Conservation (phyloP, 2,888 invertebrate genomes). For the Carpatolechia fugitivella region DNA sequence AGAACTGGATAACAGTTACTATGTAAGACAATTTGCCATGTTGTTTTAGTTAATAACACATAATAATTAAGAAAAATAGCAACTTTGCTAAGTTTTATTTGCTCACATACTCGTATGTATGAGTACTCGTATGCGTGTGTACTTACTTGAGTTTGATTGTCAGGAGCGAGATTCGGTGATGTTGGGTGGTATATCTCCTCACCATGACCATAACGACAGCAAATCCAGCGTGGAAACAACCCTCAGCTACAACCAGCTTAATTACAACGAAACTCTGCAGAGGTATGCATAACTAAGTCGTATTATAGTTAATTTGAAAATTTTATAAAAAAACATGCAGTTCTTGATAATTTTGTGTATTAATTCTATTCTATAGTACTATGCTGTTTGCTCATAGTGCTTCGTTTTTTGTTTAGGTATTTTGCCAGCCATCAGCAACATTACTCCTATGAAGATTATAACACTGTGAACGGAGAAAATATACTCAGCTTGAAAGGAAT, state of each 20-base stretch:
- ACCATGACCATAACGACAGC: constrained; percentile 88
- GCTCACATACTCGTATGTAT: too few species aligned
- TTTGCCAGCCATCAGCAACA: constrained; percentile 43
- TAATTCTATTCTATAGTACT: too few species aligned
- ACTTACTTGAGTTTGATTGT: constrained; percentile 58
- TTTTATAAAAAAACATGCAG: too few species aligned
- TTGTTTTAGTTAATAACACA: too few species aligned
- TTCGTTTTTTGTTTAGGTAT: constrained; percentile 34
- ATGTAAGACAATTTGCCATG: constrained; percentile 78
- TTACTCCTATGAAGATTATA: constrained; percentile 29
- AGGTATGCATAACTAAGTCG: constrained; percentile 54
- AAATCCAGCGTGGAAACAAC: constrained; percentile 89
- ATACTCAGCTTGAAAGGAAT: constrained; percentile 20
- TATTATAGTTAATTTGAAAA: too few species aligned
- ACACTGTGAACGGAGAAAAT: constrained; percentile 25
- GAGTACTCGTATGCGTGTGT: too few species aligned
- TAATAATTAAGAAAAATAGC: too few species aligned
- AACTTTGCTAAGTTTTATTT: too few species aligned
- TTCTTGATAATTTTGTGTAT: too few species aligned
- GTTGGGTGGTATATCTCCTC: constrained; percentile 91
- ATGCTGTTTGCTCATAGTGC: too few species aligned
- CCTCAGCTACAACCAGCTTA: constrained; percentile 90
- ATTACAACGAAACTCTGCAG: constrained; percentile 90
- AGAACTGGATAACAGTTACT: constrained; percentile 80
- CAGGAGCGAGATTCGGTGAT: constrained; percentile 89